Base-by-base conservation (phyloP, 92 coral and sea anemone species). In the Phenganax stokvisi region DNA sequence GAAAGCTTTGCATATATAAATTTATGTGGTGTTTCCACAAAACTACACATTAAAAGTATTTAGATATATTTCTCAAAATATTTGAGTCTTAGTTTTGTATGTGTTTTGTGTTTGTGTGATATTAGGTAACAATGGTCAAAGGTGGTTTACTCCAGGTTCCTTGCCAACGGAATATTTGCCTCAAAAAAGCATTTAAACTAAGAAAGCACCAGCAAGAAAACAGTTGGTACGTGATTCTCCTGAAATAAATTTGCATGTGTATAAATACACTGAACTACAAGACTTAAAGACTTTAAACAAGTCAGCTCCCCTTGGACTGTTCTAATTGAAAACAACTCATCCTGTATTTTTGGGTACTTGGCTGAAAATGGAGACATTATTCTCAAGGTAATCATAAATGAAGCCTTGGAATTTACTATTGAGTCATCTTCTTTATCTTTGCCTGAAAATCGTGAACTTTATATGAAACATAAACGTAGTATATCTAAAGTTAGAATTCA, bases 251-350 rank as follows among this genome's bases (percentile, higher is more conserved):
- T 6, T 44, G 16, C 53, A 68, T 68, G 73, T 68, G 11, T 68
- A 6, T 10, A 68, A 68, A 44, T 68, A 68, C 73, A 68, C 73
- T 6, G 73, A 68, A 44, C 73, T 30, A 7, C 30, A 5, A 29
- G 54, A 68, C 54, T 30, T 68, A 68, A 68, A 30, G 73, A 68
- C 15, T 68, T 68, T 44, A 68, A 68, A 68, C 73, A 68, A 30
- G 16, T 68, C 73, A 68, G 16, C 3, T 3, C n/a, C 73, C 53
- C 73, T 29, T 68, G 73, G 73, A 68, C 73, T 68, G 73, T 68
- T 68, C 16, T 68, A 68, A 68, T 68, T 68, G 73, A 68, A 68
- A 68, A 68, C 12, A 68, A 44, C 16, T 68, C 54, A 68, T 68
- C 54, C 15, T 68, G 73, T 25, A 67, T 67, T 67, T 67, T 67